Percentiles rank a stretch among this genome's conserved stretches.
These are phyloP conservation scores for Tetramorium simillimum DNA, from an alignment of 1,140 invertebrate genomes.

Conservation along the genomic window DNA sequence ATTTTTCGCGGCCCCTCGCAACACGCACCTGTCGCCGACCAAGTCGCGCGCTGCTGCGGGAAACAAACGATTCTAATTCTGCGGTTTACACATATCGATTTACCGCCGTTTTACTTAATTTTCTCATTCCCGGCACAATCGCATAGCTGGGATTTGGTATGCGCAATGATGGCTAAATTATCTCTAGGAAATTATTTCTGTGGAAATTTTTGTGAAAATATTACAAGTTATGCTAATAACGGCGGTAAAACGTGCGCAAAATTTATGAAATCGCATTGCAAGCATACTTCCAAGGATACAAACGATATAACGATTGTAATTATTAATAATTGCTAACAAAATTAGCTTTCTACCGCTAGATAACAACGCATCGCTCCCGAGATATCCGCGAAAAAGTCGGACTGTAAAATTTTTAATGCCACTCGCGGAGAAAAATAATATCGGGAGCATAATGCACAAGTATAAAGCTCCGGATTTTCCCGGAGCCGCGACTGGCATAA, in stretches of 20 bases:
- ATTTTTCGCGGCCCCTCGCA: slow-evolving; percentile 60
- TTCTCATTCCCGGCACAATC: neutral
- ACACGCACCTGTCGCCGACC: slow-evolving; percentile 62
- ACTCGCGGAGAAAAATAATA: neutral
- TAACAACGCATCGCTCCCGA: neutral
- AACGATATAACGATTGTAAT: neutral
- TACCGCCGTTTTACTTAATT: neutral
- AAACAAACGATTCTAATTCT: slow-evolving; percentile 7
- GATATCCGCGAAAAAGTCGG: neutral
- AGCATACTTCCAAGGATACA: neutral
- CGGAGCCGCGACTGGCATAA: slow-evolving; percentile 7
- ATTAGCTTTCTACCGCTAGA: neutral
- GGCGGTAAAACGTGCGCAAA: neutral
- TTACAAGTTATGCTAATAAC: neutral
- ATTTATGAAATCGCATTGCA: neutral
- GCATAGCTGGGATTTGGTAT: neutral
- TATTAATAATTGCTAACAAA: neutral
- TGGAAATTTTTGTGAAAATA: slow-evolving; percentile 2
- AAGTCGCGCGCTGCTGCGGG: neutral
- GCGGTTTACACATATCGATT: slow-evolving; percentile 26
- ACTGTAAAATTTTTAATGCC: neutral
- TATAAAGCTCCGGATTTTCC: slow-evolving; percentile 16
- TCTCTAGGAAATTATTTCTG: neutral
- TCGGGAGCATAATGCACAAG: neutral
- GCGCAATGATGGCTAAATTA: neutral